Evolutionary conservation across 2,888 invertebrate species (phyloP), one percentile per base, ranked within the genome.

Genomic region (Brachylomia viminalis): DNA sequence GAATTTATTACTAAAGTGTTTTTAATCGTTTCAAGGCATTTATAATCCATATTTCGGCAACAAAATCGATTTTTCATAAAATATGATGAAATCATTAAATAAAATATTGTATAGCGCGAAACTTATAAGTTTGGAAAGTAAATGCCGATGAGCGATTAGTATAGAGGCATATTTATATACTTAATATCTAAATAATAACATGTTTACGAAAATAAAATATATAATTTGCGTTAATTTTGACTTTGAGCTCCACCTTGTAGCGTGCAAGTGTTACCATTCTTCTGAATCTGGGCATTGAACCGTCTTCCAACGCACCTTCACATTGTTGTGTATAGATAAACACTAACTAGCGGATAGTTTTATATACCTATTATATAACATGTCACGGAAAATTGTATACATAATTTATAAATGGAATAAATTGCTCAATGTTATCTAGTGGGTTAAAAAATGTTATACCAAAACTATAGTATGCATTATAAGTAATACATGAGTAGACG

Each of bases 371-470:
- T 83, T 85, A 61, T 87, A 82, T 86, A 88, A 85, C 88, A 87
- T 85, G 88, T 86, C 87, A 86, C 87, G 82, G 77, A 83, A 83
- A 85, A 77, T 89, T 88, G 78, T 88, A 89, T 83, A 86, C 86
- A 86, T 88, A 85, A 88, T 87, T 88, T 88, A 88, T 88, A 70
- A 80, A 88, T 77, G 80, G 82, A 87, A 83, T 87, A 88, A 88
- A 86, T 93, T 95, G 95, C 95, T 95, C 95, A 95, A 95, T 95
- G 92, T 93, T 93, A 91, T 95, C 93, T 95, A 95, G 95, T 95
- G 91, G 90, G 90, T 93, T 92, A 92, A 91, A 89, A 90, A 88
- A 91, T 90, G 89, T 88, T 89, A 94, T 93, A 93, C 94, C 94
- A 94, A 94, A 94, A 90, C 90, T 83, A 86, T 90, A 82, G 85